A percentile compares a stretch with the other conserved stretches of the same genome.
Conservation (phyloP, 2,797 vertebrate species). For the Spheniscus humboldti region DNA sequence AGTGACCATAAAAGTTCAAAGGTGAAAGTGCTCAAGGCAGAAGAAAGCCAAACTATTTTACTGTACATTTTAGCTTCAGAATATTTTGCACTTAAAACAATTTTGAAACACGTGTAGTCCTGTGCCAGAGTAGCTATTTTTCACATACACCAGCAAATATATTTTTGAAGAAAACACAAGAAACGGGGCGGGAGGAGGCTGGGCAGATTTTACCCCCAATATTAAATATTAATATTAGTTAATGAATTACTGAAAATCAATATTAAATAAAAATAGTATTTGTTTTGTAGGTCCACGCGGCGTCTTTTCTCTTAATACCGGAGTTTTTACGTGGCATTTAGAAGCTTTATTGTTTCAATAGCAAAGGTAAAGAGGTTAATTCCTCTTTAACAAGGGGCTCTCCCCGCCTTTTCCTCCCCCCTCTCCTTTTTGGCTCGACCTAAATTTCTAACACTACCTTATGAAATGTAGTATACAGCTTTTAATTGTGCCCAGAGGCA, state of each 20-base stretch:
- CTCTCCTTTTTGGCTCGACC: constrained; percentile 67
- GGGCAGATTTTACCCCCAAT: neutral
- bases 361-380: constrained; percentile 68
- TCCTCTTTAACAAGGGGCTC: constrained; percentile 65
- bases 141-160: neutral
- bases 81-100: neutral
- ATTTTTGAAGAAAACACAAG: neutral
- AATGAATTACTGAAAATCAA: constrained; percentile 8
- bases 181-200: neutral
- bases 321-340: neutral
- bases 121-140: neutral
- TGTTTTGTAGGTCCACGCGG: neutral
- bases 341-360: constrained; percentile 58
- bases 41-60: neutral
- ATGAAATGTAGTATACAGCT: constrained; percentile 75
- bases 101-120: neutral
- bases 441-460: constrained; percentile 75
- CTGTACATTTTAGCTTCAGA: neutral
- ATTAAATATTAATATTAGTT: neutral
- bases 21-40: neutral
- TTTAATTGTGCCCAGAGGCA: constrained; percentile 84
- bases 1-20: neutral
- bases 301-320: neutral
- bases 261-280: neutral
- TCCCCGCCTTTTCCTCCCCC: neutral